Conservation (phyloP, 2,797 vertebrate genomes). For the Helarctos malayanus region DNA sequence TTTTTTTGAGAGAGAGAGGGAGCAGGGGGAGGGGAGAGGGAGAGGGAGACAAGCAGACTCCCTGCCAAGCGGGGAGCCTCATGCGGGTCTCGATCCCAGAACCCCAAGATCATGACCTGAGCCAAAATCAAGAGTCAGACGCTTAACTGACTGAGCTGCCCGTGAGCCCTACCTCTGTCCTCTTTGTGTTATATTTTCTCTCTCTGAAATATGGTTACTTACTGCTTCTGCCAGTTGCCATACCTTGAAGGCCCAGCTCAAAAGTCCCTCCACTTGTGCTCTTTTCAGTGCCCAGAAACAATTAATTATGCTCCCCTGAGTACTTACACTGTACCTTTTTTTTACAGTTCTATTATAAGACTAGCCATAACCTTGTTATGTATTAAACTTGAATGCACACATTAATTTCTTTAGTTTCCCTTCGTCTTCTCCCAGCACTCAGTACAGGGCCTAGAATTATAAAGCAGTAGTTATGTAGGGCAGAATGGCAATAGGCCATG, state of each 20-base stretch:
- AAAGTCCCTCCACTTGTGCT: neutral
- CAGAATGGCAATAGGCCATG: neutral
- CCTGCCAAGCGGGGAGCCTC: neutral
- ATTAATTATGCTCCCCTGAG: neutral
- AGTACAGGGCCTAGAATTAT: neutral
- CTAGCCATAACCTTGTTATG: neutral
- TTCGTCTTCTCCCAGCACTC: neutral
- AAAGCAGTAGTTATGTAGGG: neutral
- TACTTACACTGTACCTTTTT: neutral
- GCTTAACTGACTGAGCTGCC: no score
- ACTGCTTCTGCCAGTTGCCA: neutral
- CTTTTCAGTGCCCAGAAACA: neutral
- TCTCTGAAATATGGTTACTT: neutral
- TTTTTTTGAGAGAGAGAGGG: no score
- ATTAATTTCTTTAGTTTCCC: neutral
- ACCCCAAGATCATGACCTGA: neutral
- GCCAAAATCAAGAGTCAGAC: neutral
- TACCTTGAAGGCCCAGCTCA: neutral
- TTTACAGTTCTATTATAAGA: neutral
- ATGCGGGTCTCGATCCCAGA: neutral
- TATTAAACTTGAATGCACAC: neutral
- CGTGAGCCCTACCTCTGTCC: neutral
- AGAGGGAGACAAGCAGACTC: neutral
- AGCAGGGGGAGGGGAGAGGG: no score
- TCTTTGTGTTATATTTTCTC: neutral